Conservation (phyloP, 2,113 vertebrate genomes). For the Podarcis muralis region DNA sequence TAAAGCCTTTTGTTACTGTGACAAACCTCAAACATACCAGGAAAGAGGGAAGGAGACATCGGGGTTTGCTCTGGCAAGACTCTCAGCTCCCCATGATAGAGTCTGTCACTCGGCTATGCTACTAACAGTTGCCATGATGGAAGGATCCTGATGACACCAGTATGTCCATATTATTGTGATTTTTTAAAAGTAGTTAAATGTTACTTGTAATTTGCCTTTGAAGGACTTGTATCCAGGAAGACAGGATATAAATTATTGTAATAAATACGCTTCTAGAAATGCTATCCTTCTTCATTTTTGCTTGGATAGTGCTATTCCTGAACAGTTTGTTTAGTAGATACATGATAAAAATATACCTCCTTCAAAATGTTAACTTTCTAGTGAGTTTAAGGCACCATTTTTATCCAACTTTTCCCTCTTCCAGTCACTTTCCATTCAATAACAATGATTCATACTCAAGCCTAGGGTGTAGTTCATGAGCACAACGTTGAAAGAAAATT, state of each 20-base stretch:
- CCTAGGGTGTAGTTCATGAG: neutral
- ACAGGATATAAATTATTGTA: no score
- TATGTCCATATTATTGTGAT: no score
- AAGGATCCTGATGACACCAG: no score
- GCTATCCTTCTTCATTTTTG: neutral
- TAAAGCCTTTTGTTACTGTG: neutral
- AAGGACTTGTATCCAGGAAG: no score
- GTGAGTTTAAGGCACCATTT: neutral
- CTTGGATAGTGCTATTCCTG: neutral
- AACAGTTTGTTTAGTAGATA: neutral
- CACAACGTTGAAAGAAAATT: conserved; percentile 21
- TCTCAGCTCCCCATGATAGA: no score
- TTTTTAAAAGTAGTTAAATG: no score
- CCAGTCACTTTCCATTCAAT: conserved; percentile 1
- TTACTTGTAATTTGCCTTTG: no score
- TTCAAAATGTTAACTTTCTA: neutral
- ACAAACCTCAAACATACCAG: neutral
- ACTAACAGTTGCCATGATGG: no score
- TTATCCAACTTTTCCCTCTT: neutral
- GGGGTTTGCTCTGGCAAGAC: no score
- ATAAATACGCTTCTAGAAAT: neutral
- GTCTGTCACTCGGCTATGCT: no score
- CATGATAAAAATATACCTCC: neutral
- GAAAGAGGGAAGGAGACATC: no score
- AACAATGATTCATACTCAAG: conserved; percentile 5